Conservation (phyloP, 1,140 invertebrate genomes). For the Drosophila insularis region DNA sequence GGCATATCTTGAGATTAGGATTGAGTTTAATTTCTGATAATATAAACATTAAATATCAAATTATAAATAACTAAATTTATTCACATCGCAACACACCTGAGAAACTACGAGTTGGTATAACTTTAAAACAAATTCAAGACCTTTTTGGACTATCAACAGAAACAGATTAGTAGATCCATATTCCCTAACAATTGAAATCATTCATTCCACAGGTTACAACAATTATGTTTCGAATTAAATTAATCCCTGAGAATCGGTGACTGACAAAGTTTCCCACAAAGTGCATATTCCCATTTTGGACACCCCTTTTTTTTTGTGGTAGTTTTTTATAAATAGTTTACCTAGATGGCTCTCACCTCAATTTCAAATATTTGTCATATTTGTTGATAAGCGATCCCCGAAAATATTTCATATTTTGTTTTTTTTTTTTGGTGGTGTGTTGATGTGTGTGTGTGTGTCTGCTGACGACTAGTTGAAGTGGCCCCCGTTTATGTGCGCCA, state of each 20-base stretch:
- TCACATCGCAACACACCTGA: too few species aligned
- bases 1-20: not conserved
- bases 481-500: not conserved
- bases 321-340: not conserved
- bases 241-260: not conserved
- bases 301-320: not conserved
- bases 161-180: too few species aligned
- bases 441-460: not conserved
- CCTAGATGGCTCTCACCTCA: slow-evolving; percentile 51
- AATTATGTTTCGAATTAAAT: too few species aligned
- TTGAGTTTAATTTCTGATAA: not conserved
- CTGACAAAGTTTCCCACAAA: slow-evolving; percentile 3
- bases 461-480: slow-evolving; percentile 5
- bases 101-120: too few species aligned
- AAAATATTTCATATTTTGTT: slow-evolving; percentile 54
- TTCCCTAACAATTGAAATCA: not conserved
- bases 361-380: slow-evolving; percentile 77
- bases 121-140: too few species aligned
- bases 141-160: too few species aligned
- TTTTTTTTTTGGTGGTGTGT: not conserved
- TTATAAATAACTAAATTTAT: not conserved
- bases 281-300: slow-evolving; percentile 19
- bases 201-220: not conserved
- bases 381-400: slow-evolving; percentile 52
- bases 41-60: not conserved